These are phyloP conservation scores for Vidua chalybeata DNA, from an alignment of 2,113 vertebrate genomes.

Conservation along the genomic window DNA sequence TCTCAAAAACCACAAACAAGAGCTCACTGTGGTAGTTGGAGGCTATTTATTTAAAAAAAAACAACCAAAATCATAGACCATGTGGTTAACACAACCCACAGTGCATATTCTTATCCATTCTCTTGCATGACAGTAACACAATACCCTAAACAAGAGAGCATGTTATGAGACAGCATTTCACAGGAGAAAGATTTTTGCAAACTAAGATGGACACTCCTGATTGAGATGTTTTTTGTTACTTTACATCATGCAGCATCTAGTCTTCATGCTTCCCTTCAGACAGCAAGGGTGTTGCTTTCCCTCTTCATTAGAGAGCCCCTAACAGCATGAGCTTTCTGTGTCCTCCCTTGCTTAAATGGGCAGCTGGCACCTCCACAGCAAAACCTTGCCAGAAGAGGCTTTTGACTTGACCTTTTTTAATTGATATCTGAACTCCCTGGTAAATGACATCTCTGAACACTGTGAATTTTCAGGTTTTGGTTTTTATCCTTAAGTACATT, in stretches of 20 bases:
- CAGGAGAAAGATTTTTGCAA: neutral
- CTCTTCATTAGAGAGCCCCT: neutral
- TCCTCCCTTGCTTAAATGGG: neutral
- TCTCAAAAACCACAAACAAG: neutral
- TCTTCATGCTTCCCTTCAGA: neutral
- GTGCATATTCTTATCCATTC: neutral
- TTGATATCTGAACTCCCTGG: neutral
- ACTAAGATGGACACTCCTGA: neutral
- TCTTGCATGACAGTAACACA: neutral
- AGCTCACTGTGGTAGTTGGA: neutral
- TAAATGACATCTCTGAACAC: neutral
- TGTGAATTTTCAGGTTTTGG: neutral
- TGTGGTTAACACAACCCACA: neutral
- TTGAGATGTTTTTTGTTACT: neutral
- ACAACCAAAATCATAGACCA: neutral
- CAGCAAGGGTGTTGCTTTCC: neutral
- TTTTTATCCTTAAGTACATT: neutral
- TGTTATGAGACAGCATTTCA: neutral
- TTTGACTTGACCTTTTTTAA: neutral
- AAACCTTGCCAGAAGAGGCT: neutral
- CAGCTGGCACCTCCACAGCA: neutral
- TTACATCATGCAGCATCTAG: neutral
- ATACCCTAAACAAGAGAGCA: neutral
- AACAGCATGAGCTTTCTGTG: neutral
- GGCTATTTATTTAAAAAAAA: neutral